phyloP scores from a whole-genome alignment of 2,113 vertebrate genomes.

The Solenodon paradoxus region DNA sequence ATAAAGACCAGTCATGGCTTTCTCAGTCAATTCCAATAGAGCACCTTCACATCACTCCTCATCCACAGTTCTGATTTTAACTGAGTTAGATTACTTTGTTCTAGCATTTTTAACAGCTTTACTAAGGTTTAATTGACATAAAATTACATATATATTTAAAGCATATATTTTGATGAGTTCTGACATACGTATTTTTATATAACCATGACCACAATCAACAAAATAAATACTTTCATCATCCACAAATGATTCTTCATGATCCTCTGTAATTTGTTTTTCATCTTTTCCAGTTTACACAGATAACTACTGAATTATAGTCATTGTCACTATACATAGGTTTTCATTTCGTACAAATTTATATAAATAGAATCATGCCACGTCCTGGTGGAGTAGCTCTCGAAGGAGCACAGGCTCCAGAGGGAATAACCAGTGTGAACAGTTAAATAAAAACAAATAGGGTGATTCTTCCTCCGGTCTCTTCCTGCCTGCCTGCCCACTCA shows the following conservation, averaged over 20 bases:
- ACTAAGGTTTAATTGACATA: background rate
- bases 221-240: background rate
- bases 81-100: background rate
- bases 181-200: background rate
- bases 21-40: background rate
- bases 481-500: no score
- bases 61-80: background rate
- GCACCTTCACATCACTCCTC: background rate
- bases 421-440: no score
- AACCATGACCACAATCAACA: background rate
- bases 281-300: background rate
- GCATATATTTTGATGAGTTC: no score
- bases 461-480: no score
- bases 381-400: no score
- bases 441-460: no score
- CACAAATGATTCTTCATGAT: background rate
- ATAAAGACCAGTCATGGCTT: background rate
- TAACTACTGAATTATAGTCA: background rate
- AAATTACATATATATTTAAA: background rate
- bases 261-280: background rate
- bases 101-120: constrained; percentile 1
- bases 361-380: background rate
- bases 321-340: background rate
- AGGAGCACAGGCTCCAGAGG: no score
- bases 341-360: background rate